Evolutionary conservation across 2,888 invertebrate species (phyloP), one percentile per base, ranked within the genome.

Genomic region (Leucozona laternaria): DNA sequence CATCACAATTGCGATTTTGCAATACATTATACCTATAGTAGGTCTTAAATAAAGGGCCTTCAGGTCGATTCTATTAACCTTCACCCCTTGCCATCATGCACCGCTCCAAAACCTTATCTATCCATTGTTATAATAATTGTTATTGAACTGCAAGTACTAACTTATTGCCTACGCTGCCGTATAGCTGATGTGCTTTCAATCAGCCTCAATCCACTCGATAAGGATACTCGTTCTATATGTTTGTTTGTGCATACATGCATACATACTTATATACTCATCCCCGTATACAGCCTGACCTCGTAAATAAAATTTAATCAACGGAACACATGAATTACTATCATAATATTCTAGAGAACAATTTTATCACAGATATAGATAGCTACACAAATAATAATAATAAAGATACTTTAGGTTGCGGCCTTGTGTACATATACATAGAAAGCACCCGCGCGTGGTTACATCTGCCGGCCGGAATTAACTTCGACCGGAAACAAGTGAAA

Each of bases 251-350:
- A 13, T 62, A 8, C n/a, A 4, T 64, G 11, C 25, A 13, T 25
- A 7, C 34, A 22, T 60, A 22, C 17, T 3, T 22, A 22, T 6
- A 2, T 15, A 34, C 17, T 31, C 45, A 11, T 7, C 4, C 45
- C 31, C 50, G 10, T 31, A 8, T 2, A n/a, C n/a, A 22, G 37
- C 37, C 25, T 64, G 64, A 45, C 64, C 64, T 71, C 83, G 55
- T 79, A 79, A 78, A 83, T 68, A 79, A 83, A 83, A 83, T 79
- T 83, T 79, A 83, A 83, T 83, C 79, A 83, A 73, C 83, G 45
- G 40, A 58, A 68, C 37, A 72, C 68, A 83, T 72, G 53, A 72
- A 50, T 58, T 34, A 25, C 57, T 62, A 77, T 66, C 66, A 22
- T 62, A 43, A 62, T 31, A 68, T 82, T 78, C 45, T 37, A 43